Evolutionary conservation across 2,888 invertebrate genomes (phyloP), one percentile per base, ranked within the genome.

Genomic region (Acanthacorydalis orientalis): DNA sequence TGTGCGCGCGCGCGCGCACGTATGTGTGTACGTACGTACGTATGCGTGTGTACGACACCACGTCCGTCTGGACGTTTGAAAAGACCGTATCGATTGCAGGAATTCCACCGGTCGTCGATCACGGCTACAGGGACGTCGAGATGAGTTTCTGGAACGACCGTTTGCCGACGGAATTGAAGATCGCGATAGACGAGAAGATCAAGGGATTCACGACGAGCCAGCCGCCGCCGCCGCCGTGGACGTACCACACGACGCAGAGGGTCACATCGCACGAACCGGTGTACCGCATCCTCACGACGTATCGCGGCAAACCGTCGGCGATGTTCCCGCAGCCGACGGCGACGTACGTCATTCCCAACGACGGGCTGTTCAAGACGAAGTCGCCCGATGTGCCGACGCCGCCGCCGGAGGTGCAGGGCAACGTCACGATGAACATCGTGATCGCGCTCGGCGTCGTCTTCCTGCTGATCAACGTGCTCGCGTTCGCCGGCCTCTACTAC

Each of bases 41-140:
- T n/a, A n/a, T n/a, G n/a, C n/a, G n/a, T n/a, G n/a, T n/a, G n/a
- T n/a, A n/a, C n/a, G n/a, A n/a, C n/a, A n/a, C n/a, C n/a, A n/a
- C n/a, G n/a, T n/a, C n/a, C n/a, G n/a, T n/a, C n/a, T n/a, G n/a
- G n/a, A n/a, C n/a, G n/a, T n/a, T n/a, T n/a, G n/a, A n/a, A n/a
- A n/a, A n/a, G n/a, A n/a, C n/a, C n/a, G n/a, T n/a, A n/a, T n/a
- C n/a, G n/a, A n/a, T 66, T 64, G 14, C 68, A 85, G 91, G 82
- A 49, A 78, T 83, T 53, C 85, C 88, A 3, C 85, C 88, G 0
- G 73, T 71, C 38, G 72, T 82, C 38, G 78, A 79, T 49, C 75
- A 77, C 51, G 78, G 81, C 54, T 93, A 91, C 64, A 74, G 90
- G 38, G 72, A 78, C 7, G 77, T 79, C 52, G 82, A 83, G 58